Conservation (phyloP, 2,113 vertebrate species). For the Callaeas wilsoni region DNA sequence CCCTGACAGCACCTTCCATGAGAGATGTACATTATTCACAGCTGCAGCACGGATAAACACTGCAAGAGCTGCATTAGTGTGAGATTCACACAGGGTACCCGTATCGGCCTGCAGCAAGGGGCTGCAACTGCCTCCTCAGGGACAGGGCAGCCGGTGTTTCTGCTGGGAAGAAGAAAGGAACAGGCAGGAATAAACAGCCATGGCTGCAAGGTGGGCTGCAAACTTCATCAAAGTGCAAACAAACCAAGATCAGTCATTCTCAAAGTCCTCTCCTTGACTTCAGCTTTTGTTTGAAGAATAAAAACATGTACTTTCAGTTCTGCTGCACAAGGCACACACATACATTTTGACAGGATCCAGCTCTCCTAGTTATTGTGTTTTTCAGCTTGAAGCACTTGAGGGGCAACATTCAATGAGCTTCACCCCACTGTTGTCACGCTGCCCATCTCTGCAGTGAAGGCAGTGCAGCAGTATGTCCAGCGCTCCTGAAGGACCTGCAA, state of each 20-base stretch:
- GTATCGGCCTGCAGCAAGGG: rapidly evolving
- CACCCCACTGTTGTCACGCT: rapidly evolving
- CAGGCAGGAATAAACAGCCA: background rate
- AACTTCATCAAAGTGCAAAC: background rate
- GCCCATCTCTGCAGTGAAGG: background rate
- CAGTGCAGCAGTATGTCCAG: rapidly evolving
- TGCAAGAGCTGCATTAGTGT: background rate
- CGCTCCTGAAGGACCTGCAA: background rate
- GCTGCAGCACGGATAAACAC: background rate
- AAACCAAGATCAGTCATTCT: background rate
- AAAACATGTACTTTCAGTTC: background rate
- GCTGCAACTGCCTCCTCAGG: background rate
- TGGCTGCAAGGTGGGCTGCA: rapidly evolving
- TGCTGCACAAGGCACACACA: background rate
- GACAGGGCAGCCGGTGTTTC: background rate
- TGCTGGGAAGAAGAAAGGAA: background rate
- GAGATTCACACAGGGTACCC: background rate
- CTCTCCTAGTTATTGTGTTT: background rate
- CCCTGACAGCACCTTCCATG: background rate
- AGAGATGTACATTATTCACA: background rate
- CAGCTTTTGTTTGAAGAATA: background rate
- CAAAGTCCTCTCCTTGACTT: background rate
- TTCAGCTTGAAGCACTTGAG: background rate
- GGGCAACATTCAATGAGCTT: background rate
- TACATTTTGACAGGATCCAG: background rate